Evolutionary conservation across 2,113 vertebrate species (phyloP).

Genomic region (Megaceryle torquata): DNA sequence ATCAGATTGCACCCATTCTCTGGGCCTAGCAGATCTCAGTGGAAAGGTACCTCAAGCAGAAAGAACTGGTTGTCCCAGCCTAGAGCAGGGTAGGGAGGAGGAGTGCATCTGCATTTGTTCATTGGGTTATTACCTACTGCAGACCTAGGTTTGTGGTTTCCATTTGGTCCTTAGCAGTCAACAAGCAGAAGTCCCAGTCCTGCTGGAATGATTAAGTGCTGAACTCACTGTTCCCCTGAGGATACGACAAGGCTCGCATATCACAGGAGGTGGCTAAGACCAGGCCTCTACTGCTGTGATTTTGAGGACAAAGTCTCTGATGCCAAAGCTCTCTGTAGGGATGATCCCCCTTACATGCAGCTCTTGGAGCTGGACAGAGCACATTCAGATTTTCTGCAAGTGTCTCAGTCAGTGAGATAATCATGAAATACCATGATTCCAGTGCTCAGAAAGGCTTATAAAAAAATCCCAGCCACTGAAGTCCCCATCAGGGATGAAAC

Average conservation of each 20-base stretch:
- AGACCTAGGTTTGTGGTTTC: not conserved
- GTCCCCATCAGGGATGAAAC: not conserved
- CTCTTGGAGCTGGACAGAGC: not conserved
- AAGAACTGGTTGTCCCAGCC: not conserved
- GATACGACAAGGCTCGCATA: not conserved
- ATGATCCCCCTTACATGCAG: not conserved
- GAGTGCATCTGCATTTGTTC: not conserved
- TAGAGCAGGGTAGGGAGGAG: not conserved
- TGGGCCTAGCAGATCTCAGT: not conserved
- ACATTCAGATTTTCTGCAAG: not conserved
- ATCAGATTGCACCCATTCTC: not conserved
- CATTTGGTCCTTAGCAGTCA: not conserved
- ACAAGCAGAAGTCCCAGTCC: not conserved
- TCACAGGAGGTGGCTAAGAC: not conserved
- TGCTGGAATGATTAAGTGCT: not conserved
- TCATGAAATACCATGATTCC: not conserved
- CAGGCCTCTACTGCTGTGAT: not conserved
- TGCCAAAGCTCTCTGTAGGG: not conserved
- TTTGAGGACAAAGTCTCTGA: not conserved
- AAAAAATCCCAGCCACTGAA: not conserved
- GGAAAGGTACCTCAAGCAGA: not conserved
- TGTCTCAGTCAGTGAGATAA: not conserved
- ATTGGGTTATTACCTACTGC: not conserved
- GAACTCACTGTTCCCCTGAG: not conserved
- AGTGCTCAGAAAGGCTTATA: not conserved